Evolutionary conservation across 2,888 invertebrate species (phyloP).

Genomic region (Hemistola chrysoprasaria): DNA sequence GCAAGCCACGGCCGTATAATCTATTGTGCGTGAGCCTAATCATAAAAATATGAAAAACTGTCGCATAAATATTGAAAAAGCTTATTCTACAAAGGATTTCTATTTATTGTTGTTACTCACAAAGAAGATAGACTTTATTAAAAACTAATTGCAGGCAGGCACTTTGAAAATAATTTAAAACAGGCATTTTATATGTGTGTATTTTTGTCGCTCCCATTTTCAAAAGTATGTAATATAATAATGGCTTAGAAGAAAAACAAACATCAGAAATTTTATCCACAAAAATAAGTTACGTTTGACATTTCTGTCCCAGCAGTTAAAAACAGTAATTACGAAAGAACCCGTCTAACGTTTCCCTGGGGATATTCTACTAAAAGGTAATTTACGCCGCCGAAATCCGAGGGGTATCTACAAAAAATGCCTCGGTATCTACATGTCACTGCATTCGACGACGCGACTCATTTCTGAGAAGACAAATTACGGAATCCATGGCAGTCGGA

Average conservation of each 20-base stretch:
- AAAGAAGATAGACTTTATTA: no score
- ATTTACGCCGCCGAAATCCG: constrained; percentile 75
- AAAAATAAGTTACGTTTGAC: constrained; percentile 73
- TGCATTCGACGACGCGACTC: constrained; percentile 80
- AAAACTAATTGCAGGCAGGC: no score
- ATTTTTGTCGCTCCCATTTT: constrained; percentile 20
- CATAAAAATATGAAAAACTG: constrained; percentile 60
- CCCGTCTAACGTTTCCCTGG: constrained; percentile 76
- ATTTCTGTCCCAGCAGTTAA: constrained; percentile 74
- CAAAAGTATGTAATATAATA: constrained; percentile 21
- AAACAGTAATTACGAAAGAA: constrained; percentile 76
- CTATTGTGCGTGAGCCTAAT: constrained; percentile 59
- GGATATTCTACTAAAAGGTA: constrained; percentile 76
- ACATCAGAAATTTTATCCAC: constrained; percentile 53
- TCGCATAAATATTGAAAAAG: constrained; percentile 46
- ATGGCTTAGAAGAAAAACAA: constrained; percentile 33
- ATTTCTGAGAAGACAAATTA: constrained; percentile 82
- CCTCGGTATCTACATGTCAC: constrained; percentile 70
- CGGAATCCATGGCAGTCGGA: constrained; percentile 69
- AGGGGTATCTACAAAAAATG: constrained; percentile 58
- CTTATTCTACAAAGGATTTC: constrained; percentile 10
- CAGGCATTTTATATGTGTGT: no score
- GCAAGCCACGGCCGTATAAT: constrained; percentile 47
- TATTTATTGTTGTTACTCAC: no score
- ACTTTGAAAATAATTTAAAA: no score